These are phyloP conservation scores for Micrastur ruficollis DNA, from an alignment of 2,797 vertebrate genomes.

Conservation along the genomic window DNA sequence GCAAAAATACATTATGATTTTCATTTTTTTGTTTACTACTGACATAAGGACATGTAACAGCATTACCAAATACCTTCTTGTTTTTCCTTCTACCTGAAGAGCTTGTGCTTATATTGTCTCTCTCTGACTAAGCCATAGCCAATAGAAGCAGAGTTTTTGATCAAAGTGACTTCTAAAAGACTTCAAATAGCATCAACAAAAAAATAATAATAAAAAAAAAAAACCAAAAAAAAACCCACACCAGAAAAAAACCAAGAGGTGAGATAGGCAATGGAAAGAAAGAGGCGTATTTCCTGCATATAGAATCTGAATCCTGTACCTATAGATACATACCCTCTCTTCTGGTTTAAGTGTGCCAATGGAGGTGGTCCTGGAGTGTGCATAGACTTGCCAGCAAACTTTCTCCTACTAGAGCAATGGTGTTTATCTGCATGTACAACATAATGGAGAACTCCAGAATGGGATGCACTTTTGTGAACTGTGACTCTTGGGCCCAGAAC, in stretches of 20 bases:
- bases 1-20: not conserved
- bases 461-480: not conserved
- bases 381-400: not conserved
- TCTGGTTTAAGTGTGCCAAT: not conserved
- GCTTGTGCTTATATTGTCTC: not conserved
- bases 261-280: not conserved
- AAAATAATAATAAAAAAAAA: not conserved
- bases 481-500: not conserved
- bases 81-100: not conserved
- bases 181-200: not conserved
- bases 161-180: not conserved
- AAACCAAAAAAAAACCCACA: too few species aligned
- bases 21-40: not conserved
- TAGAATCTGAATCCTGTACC: not conserved
- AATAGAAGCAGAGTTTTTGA: not conserved
- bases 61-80: not conserved
- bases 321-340: not conserved
- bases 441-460: not conserved
- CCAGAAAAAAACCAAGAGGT: not conserved
- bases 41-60: not conserved
- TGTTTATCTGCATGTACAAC: not conserved
- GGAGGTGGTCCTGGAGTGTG: not conserved
- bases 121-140: not conserved
- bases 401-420: accelerated
- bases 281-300: not conserved